Base-by-base conservation (phyloP, 2,888 invertebrate genomes). In the Agelastica alni region DNA sequence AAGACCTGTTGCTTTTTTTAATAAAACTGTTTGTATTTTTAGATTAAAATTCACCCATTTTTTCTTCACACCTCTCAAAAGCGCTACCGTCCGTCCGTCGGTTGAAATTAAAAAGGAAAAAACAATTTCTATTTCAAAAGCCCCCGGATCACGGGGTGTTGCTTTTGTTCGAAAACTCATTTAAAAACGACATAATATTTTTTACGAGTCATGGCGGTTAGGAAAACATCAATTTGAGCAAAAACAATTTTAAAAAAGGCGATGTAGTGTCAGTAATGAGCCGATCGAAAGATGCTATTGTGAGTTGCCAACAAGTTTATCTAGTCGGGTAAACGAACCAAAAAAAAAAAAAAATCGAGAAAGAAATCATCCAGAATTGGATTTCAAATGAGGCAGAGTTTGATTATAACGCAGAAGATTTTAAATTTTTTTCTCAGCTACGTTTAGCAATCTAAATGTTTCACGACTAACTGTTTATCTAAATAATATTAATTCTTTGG, bases 231-330 rank as follows among this genome's bases (percentile, higher is more conserved):
- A 42, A 51, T 46, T 55, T 46, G 46, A 55, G 51, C 51, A 55
- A 55, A 51, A 55, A 55, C 55, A 55, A 55, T 55, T 55, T 55
- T 51, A 31, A 41, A 22, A 45, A 42, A 39, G 22, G 46, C 36
- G 51, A 51, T n/a, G n/a, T 48, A 43, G 51, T 43, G 49, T 42
- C 34, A 34, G 31, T 55, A 55, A 55, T 55, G 55, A 55, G 41
- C 26, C 45, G 46, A 28, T 46, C 41, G 30, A 17, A 48, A 17
- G 12, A 28, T 26, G 51, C 53, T 28, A 53, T 53, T 55, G 51
- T 51, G n/a, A n/a, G 46, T 41, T 51, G 26, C 55, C 55, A 46
- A 55, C 55, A 46, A 55, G 46, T 55, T 55, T 34, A 51, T 55
- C 55, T 55, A 55, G 51, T 39, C 28, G 2, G 26, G 30, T 30